phyloP scores from a whole-genome alignment of 30 jellyfish, hydroid and myxozoan species.

The Aurelia aurita complex sp. Pacific region DNA sequence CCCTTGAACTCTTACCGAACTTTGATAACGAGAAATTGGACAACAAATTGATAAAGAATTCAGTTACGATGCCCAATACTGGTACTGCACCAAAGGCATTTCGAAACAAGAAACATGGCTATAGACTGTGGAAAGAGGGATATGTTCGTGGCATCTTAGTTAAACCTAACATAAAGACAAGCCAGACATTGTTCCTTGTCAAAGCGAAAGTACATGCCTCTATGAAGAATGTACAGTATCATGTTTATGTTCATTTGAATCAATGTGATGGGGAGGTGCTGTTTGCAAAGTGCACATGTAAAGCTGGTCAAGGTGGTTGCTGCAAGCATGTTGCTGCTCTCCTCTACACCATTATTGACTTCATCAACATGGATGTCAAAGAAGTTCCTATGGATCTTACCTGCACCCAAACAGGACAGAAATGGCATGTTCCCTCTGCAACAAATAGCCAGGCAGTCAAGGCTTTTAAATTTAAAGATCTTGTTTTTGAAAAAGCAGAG shows the following conservation, averaged over 20 bases:
- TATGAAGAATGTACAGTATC: conserved; percentile 18
- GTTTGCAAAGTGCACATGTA: conserved; percentile 34
- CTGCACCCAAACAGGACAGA: conserved; percentile 59
- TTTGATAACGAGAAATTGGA: too few species aligned
- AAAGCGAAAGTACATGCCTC: conserved; percentile 62
- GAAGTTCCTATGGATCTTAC: conserved; percentile 2
- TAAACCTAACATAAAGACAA: conserved; percentile 11
- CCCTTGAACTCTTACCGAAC: too few species aligned
- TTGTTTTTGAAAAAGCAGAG: too few species aligned
- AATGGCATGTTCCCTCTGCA: conserved; percentile 29
- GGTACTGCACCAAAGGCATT: neutral
- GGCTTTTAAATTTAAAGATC: too few species aligned
- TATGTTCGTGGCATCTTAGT: conserved; percentile 12
- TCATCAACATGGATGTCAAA: too few species aligned
- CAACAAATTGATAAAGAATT: too few species aligned
- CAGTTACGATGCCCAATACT: neutral
- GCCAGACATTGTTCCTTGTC: conserved; percentile 10
- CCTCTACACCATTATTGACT: too few species aligned
- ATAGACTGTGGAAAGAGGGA: conserved; percentile 46
- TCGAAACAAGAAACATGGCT: conserved; percentile 38
- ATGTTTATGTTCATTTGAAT: conserved; percentile 37
- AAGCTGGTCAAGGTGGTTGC: conserved; percentile 33
- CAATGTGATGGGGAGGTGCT: conserved; percentile 40
- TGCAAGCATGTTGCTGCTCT: too few species aligned
- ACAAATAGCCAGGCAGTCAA: neutral